A percentile compares a stretch with the other conserved stretches of the same genome.
Evolutionary conservation across 2,888 invertebrate genomes (phyloP).

Genomic region (Gandaritis pyraliata): DNA sequence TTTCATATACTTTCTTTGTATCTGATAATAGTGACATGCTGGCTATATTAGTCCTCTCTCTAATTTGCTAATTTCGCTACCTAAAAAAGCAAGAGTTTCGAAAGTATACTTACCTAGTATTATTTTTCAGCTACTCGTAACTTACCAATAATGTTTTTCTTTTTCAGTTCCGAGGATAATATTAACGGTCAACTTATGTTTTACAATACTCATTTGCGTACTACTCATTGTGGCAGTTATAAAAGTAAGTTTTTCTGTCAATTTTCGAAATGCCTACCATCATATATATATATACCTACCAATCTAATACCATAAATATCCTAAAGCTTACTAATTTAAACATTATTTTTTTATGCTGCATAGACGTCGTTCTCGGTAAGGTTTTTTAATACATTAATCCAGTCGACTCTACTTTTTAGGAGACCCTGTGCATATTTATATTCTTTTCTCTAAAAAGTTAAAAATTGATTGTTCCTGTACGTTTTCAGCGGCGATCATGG

Average conservation of each 20-base stretch:
- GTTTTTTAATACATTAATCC: not conserved
- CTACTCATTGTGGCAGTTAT: constrained; percentile 89
- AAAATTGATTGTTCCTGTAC: too few relatives aligned
- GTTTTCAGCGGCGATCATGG: constrained; percentile 88
- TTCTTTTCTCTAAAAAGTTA: too few relatives aligned
- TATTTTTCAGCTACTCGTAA: too few relatives aligned
- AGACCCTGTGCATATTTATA: too few relatives aligned
- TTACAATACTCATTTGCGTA: constrained; percentile 92
- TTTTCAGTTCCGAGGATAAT: constrained; percentile 90
- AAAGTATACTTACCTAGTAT: too few relatives aligned
- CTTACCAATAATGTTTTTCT: constrained; percentile 35
- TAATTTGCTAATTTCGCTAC: too few relatives aligned
- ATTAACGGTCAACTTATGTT: constrained; percentile 90
- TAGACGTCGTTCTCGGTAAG: constrained; percentile 66
- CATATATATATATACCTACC: too few relatives aligned
- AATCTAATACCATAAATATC: not conserved
- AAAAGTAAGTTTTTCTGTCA: constrained; percentile 83
- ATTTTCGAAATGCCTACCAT: not conserved
- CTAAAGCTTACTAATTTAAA: not conserved
- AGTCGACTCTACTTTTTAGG: too few relatives aligned
- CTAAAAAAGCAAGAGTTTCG: too few relatives aligned
- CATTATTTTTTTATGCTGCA: constrained; percentile 43
- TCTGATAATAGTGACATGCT: too few relatives aligned
- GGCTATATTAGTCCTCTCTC: too few relatives aligned
- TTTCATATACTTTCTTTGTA: too few relatives aligned